Percentiles rank a stretch among this genome's conserved stretches.
Evolutionary conservation across 2,113 vertebrate genomes (phyloP).

Genomic region (Rhinolophus ferrumequinum): DNA sequence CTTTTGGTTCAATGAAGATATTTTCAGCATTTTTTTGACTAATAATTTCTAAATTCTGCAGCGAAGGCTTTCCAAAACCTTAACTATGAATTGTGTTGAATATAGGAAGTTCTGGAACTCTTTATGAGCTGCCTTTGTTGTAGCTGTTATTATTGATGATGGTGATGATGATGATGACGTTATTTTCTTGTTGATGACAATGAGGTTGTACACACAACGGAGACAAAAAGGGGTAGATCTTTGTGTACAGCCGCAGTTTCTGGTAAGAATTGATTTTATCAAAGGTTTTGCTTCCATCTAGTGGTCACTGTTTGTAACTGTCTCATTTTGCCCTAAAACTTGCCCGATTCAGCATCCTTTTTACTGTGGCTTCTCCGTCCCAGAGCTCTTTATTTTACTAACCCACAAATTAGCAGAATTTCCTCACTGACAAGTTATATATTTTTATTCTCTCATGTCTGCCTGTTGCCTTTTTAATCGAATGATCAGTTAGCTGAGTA

Average conservation of each 20-base stretch:
- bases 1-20: slow-evolving; percentile 27
- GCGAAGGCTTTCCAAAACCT: slow-evolving; percentile 39
- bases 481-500: not conserved
- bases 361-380: not conserved
- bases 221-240: slow-evolving; percentile 66
- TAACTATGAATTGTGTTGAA: not conserved
- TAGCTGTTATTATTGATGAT: not conserved
- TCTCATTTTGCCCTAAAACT: not conserved
- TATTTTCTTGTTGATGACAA: slow-evolving; percentile 14
- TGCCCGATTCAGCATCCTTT: not conserved
- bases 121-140: not conserved
- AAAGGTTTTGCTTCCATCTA: slow-evolving; percentile 82
- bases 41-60: slow-evolving; percentile 37
- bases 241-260: not conserved
- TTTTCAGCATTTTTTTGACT: slow-evolving; percentile 55
- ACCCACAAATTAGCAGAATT: not conserved
- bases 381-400: not conserved
- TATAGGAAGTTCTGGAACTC: slow-evolving; percentile 16
- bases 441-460: not conserved
- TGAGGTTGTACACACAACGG: slow-evolving; percentile 34
- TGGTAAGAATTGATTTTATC: slow-evolving; percentile 54
- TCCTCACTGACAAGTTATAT: not conserved
- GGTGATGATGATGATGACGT: not conserved
- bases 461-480: slow-evolving; percentile 1
- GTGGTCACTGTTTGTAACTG: slow-evolving; percentile 69